These are phyloP conservation scores for Mamestra brassicae DNA, from an alignment of 2,888 invertebrate species.

Conservation along the genomic window DNA sequence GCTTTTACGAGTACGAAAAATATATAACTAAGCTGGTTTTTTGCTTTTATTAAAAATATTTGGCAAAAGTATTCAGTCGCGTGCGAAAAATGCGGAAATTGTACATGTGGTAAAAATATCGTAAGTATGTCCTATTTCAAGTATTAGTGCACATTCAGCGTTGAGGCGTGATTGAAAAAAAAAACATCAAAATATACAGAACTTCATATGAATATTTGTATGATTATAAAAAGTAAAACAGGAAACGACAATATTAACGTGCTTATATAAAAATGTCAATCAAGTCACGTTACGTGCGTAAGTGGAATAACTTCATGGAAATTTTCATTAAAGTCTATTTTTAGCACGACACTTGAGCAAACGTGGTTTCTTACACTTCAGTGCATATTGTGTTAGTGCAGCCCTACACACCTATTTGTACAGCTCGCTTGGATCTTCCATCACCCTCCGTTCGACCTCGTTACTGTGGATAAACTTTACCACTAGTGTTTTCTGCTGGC, in stretches of 20 bases:
- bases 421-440: constrained; percentile 17
- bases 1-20: background rate
- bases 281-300: background rate
- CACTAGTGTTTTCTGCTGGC: background rate
- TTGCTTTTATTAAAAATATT: background rate
- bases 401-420: constrained; percentile 4
- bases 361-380: background rate
- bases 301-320: background rate
- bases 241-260: background rate
- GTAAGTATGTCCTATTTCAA: no score
- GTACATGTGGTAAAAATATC: no score
- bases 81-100: no score
- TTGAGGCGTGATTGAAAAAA: no score
- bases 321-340: background rate
- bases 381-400: constrained; percentile 25
- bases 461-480: constrained; percentile 30
- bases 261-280: background rate
- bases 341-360: background rate
- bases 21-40: background rate
- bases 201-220: background rate
- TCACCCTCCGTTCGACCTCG: constrained; percentile 32
- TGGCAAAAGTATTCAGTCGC: background rate
- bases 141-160: no score
- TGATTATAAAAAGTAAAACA: background rate
- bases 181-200: no score